phyloP scores from a whole-genome alignment of 2,113 vertebrate genomes.

The Dasyprocta punctata region DNA sequence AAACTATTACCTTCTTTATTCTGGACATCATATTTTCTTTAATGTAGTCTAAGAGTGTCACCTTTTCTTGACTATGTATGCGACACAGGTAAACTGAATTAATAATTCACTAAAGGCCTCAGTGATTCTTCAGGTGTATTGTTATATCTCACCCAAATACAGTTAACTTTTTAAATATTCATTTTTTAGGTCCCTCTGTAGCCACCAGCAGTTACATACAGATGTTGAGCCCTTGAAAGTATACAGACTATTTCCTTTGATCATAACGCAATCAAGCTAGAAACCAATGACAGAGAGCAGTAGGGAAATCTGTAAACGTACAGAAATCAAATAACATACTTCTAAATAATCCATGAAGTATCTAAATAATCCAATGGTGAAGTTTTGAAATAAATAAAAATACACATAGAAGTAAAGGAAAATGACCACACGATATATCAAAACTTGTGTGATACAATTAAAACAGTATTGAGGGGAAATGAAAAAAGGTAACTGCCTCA shows the following conservation, averaged over 20 bases:
- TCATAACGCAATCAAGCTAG: background rate
- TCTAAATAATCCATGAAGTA: background rate
- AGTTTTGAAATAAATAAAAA: background rate
- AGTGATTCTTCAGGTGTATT: background rate
- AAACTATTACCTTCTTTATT: constrained; percentile 1
- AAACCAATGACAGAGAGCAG: background rate
- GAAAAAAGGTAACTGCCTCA: background rate
- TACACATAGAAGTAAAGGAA: background rate
- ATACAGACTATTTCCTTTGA: background rate
- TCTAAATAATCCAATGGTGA: background rate
- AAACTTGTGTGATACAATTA: background rate
- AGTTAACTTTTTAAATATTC: background rate
- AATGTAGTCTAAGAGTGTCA: background rate
- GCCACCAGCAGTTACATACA: background rate
- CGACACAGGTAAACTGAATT: background rate
- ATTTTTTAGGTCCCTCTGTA: background rate
- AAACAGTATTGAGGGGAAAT: background rate
- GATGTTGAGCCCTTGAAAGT: background rate
- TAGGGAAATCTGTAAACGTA: background rate
- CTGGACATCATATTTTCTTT: background rate
- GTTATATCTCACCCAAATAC: background rate
- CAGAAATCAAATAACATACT: background rate
- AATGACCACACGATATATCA: background rate
- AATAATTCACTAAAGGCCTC: background rate
- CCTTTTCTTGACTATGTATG: background rate